phyloP scores from a whole-genome alignment of 1,140 invertebrate genomes.

The Physella acuta region DNA sequence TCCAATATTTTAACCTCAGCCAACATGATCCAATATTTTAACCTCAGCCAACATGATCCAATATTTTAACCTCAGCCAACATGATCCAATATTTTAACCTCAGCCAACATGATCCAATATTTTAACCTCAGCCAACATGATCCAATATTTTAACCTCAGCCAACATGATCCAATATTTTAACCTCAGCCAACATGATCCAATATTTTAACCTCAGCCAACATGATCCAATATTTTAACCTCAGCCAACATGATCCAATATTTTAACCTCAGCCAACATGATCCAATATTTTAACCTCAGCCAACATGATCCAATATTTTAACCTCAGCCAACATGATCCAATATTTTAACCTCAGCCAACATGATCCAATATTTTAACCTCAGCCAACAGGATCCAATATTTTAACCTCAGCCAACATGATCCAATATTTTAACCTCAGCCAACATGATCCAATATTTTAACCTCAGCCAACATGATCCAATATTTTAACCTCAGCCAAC shows the following conservation, averaged over 20 bases:
- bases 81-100: conserved; percentile 78
- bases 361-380: conserved; percentile 78
- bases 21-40: conserved; percentile 76
- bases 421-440: conserved; percentile 74
- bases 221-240: conserved; percentile 78
- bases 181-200: conserved; percentile 76
- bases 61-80: conserved; percentile 68
- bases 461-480: conserved; percentile 76
- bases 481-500: conserved; percentile 68
- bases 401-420: conserved; percentile 74
- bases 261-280: conserved; percentile 74
- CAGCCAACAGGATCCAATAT: conserved; percentile 77
- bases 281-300: conserved; percentile 74
- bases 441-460: conserved; percentile 76
- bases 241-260: conserved; percentile 77
- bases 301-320: conserved; percentile 76
- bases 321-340: conserved; percentile 76
- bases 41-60: conserved; percentile 76
- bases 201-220: conserved; percentile 68
- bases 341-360: conserved; percentile 68
- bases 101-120: conserved; percentile 77
- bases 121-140: conserved; percentile 74
- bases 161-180: conserved; percentile 76
- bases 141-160: conserved; percentile 74
- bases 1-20: conserved; percentile 74